Evolutionary conservation across 1,140 invertebrate species (phyloP), one percentile per base, ranked within the genome.

Genomic region (Polyergus mexicanus): DNA sequence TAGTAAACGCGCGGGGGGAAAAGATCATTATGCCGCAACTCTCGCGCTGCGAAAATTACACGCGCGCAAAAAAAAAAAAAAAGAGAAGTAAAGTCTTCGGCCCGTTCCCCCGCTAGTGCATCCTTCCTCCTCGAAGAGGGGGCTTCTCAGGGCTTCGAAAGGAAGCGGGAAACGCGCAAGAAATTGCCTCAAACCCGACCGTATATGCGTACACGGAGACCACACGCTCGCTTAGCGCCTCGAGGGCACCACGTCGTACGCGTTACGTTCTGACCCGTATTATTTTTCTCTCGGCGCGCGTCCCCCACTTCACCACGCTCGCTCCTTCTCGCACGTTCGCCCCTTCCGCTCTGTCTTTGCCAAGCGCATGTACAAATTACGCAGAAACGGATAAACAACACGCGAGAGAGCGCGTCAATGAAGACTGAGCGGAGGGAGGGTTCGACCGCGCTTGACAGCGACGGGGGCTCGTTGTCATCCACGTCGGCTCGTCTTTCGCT

Each of bases 371-470:
- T 65, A 83, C 62, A 56, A 81, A 78, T 88, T 86, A 78, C 75
- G 72, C 77, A 74, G 58, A 89, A 75, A 58, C 76, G 51, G 65
- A 85, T 83, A 84, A 69, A 84, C 62, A 69, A 80, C 62, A 81
- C 78, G 72, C 72, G 84, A 54, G 71, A 90, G 86, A 88, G 72
- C 84, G 80, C 86, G 84, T 77, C 78, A 88, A 90, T 80, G 86
- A 81, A 75, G 56, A 86, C n/a, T 63, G 32, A 56, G 19, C 41
- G 51, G 58, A 7, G 35, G 60, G 58, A 65, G 78, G 62, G 41
- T 32, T 22, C 25, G 62, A 54, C 28, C 35, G 19, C 51, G 77
- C 51, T 81, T 81, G 71, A 85, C 35, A 78, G 68, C 66, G 38
- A 7, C 6, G 16, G 8, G 28, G 66, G n/a, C 13, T n/a, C 28